Evolutionary conservation across 2,888 invertebrate genomes (phyloP), one percentile per base, ranked within the genome.

Genomic region (Rhynchonema sp.): DNA sequence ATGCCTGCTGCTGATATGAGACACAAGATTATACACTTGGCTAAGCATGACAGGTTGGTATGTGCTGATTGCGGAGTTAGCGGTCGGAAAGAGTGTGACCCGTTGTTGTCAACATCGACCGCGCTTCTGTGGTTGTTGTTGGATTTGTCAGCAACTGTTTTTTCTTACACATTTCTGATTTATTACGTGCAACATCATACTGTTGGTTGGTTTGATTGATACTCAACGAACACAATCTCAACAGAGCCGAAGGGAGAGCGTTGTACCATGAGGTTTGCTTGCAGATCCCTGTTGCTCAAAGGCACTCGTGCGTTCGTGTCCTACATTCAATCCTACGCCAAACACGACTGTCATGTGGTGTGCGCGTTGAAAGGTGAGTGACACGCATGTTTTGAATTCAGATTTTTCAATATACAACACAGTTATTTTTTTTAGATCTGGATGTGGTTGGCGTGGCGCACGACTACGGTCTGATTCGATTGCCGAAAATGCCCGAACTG

Each of bases 401-500:
- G 38, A 38, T 38, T 38, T 38, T 38, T 13, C 38, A 38, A 38
- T 38, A 38, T 38, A 38, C 20, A 38, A 38, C 9, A 13, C 9
- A 13, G 38, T 9, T 38, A 20, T 59, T 23, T 28, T 17, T n/a
- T 22, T 46, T 60, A 81, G 88, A 94, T 72, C 76, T 96, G 27
- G 84, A 91, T 66, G 77, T 94, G 64, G 85, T 84, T 3, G 80
- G 82, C 65, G 76, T 94, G 65, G 96, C 88, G 0, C 83, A 82
- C 60, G 84, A 86, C 57, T 98, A 88, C 74, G 94, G 91, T 0
- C 80, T 98, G 1, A 74, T 98, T 1, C 84, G 85, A 68, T 78
- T 96, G 68, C 98, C 96, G 0, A 82, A 84, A 70, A 96, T 98
- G 91, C 91, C 94, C 0, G 98, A 99, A 76, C 75, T 91, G 1